Evolutionary conservation across 1,140 invertebrate genomes (phyloP), one percentile per base, ranked within the genome.

Genomic region (Pseudomyrmex sp.): DNA sequence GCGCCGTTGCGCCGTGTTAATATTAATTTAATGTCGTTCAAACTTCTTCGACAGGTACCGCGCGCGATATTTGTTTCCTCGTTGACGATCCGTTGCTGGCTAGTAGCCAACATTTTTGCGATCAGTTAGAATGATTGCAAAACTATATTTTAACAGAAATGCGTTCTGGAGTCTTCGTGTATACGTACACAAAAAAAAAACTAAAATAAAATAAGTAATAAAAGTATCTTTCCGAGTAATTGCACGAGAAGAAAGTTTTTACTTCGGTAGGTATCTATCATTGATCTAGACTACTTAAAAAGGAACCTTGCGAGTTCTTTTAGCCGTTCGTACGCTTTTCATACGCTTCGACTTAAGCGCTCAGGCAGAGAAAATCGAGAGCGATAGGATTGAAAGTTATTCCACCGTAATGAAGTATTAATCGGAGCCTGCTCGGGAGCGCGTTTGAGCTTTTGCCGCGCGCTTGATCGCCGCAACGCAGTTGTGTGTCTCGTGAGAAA

Each of bases 11-110:
- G 35, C 35, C 35, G 35, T 50, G 8, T 70, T 80, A 80, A 80
- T 79, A 80, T 72, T 70, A 59, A 72, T 80, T 70, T 61, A 72
- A 59, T 56, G 13, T 66, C 26, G n/a, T 65, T 46, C 10, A 35
- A 52, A 4, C 46, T 76, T 35, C 35, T 35, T 44, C 26, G 12
- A 58, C 54, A 48, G 2, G 5, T n/a, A 35, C 4, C 58, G 20
- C 1, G 9, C 23, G 9, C n/a, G 4, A 50, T 20, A 68, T 20
- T 54, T 56, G 4, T 68, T 46, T 0, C 5, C 35, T 35, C 52
- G 5, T 15, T 46, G 52, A 56, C 52, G 44, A 44, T 69, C 35
- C 35, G 35, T 79, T 20, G 13, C 9, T 48, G 13, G 1, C 35
- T 26, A 23, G 23, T 10, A 13, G 7, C 18, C 44, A 35, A 20